Evolutionary conservation across 2,888 invertebrate species (phyloP).

Genomic region (Polymixis lichenea): DNA sequence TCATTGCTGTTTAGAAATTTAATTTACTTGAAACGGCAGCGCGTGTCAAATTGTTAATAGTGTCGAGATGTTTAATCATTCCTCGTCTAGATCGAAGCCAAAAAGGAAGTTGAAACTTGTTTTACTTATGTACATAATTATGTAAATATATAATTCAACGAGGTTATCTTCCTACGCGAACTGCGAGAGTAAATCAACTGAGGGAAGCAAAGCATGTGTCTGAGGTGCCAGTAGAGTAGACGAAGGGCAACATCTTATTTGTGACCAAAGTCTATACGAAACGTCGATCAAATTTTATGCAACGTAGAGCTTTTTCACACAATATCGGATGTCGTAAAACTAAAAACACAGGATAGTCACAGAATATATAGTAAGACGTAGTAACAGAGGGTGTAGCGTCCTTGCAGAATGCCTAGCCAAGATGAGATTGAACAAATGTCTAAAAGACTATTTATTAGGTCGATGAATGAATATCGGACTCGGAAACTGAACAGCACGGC

Average conservation of each 20-base stretch:
- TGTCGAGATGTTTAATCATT: slow-evolving; percentile 1
- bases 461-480: not conserved
- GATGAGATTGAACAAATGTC: not conserved
- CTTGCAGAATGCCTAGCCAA: not conserved
- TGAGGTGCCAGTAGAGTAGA: not conserved
- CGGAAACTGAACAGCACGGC: not conserved
- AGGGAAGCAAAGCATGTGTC: slow-evolving; percentile 7
- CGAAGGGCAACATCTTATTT: slow-evolving; percentile 28
- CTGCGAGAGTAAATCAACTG: slow-evolving; percentile 38
- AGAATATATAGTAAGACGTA: not conserved
- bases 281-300: not conserved
- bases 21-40: not conserved
- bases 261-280: not conserved
- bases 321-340: not conserved
- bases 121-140: slow-evolving; percentile 41
- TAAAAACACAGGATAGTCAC: not conserved
- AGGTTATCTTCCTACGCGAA: slow-evolving; percentile 47
- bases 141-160: slow-evolving; percentile 30
- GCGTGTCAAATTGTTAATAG: not conserved
- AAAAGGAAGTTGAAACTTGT: slow-evolving; percentile 49
- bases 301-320: not conserved
- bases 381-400: not conserved
- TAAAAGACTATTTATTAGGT: not conserved
- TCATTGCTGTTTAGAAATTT: not conserved
- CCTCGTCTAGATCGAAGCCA: slow-evolving; percentile 17